Percentiles rank a stretch among this genome's conserved stretches.
Conservation (phyloP, 2,797 vertebrate species). For the Crenuchus spilurus region DNA sequence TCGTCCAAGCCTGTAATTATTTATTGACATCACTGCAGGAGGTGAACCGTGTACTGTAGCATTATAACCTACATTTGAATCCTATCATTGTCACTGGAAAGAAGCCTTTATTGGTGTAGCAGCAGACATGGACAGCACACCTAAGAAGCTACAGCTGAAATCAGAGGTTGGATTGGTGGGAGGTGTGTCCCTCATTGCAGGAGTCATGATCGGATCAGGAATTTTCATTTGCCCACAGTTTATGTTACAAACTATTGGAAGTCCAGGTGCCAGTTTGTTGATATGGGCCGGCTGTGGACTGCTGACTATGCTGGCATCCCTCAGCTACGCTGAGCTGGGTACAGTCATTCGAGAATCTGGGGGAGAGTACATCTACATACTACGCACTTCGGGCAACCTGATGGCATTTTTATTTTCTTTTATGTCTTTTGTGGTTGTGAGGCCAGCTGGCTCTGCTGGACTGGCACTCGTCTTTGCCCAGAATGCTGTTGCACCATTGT, state of each 20-base stretch:
- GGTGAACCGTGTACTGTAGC: background rate
- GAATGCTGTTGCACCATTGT: conserved; percentile 82
- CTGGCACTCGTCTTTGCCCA: conserved; percentile 83
- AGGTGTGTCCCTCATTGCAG: conserved; percentile 81
- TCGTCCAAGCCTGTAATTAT: background rate
- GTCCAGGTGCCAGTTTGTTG: conserved; percentile 83
- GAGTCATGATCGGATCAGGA: conserved; percentile 88
- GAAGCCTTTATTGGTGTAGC: background rate
- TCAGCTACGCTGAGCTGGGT: conserved; percentile 87
- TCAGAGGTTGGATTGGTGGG: conserved; percentile 83
- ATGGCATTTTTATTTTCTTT: conserved; percentile 85
- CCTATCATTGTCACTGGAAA: background rate
- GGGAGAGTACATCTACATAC: conserved; percentile 89
- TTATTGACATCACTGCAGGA: background rate
- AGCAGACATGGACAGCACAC: conserved; percentile 44
- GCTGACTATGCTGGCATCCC: conserved; percentile 76
- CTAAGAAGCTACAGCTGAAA: conserved; percentile 74
- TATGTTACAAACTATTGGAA: conserved; percentile 80
- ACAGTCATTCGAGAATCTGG: conserved; percentile 85
- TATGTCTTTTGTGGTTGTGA: conserved; percentile 79
- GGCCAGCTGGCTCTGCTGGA: conserved; percentile 79
- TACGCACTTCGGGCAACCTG: conserved; percentile 81
- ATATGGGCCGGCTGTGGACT: conserved; percentile 85
- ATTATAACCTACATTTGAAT: background rate
- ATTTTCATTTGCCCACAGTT: conserved; percentile 91